phyloP scores from a whole-genome alignment of 2,113 vertebrate species.

The Nettapus auritus region DNA sequence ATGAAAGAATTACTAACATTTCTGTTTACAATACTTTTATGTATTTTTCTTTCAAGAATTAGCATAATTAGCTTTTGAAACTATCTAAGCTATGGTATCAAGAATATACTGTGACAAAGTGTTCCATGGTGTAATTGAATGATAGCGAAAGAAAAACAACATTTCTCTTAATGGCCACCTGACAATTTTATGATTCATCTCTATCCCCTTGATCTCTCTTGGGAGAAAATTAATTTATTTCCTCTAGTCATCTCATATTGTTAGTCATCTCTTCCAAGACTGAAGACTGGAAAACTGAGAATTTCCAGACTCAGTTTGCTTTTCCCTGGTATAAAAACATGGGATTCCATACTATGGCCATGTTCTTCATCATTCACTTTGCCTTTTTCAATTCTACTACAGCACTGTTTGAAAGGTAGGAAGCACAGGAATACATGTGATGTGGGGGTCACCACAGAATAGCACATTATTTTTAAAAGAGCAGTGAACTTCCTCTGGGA shows the following conservation, averaged over 20 bases:
- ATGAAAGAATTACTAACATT: background rate
- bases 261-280: background rate
- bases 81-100: background rate
- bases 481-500: background rate
- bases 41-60: background rate
- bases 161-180: background rate
- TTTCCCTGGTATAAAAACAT: background rate
- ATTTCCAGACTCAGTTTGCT: background rate
- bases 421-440: background rate
- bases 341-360: background rate
- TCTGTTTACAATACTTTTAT: background rate
- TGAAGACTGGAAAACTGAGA: background rate
- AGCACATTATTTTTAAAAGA: background rate
- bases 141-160: rapidly evolving
- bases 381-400: background rate
- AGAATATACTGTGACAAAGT: background rate
- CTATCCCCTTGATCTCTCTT: background rate
- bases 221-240: background rate
- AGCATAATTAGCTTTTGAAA: background rate
- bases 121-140: background rate
- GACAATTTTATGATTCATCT: background rate
- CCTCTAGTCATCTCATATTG: background rate
- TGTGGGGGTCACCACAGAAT: background rate
- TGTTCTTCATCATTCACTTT: background rate
- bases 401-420: background rate